These are phyloP conservation scores for Cyclophora albipunctata DNA, from an alignment of 2,888 invertebrate species.

Conservation along the genomic window DNA sequence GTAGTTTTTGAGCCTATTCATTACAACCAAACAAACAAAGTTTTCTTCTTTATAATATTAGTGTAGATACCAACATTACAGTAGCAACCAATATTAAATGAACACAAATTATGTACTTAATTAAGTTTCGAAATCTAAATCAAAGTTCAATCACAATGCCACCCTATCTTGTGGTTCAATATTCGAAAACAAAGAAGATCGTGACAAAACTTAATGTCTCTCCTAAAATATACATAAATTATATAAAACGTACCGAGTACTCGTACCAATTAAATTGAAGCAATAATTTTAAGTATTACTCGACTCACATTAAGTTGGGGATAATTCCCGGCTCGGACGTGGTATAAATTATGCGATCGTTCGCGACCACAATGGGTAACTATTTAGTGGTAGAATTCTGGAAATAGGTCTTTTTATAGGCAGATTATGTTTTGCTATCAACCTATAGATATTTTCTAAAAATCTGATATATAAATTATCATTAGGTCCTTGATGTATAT, in stretches of 20 bases:
- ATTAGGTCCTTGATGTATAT: too few relatives aligned
- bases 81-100: too few relatives aligned
- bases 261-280: constrained; percentile 48
- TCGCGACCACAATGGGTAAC: constrained; percentile 33
- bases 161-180: constrained; percentile 18
- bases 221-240: constrained; percentile 20
- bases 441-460: too few relatives aligned
- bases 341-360: constrained; percentile 55
- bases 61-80: too few relatives aligned
- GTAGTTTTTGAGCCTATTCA: too few relatives aligned
- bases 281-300: constrained; percentile 49
- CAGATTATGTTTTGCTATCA: background rate
- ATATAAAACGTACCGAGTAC: constrained; percentile 13
- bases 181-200: too few relatives aligned
- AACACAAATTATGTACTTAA: too few relatives aligned
- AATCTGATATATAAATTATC: too few relatives aligned
- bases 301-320: constrained; percentile 39
- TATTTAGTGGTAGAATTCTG: constrained; percentile 41
- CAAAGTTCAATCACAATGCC: too few relatives aligned
- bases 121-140: too few relatives aligned
- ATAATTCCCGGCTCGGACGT: constrained; percentile 51
- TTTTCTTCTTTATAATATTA: too few relatives aligned
- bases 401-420: constrained; percentile 7
- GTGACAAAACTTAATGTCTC: constrained; percentile 1
- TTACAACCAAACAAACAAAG: too few relatives aligned